Base-by-base conservation (phyloP, 2,888 invertebrate genomes). In the Drosophila robusta region DNA sequence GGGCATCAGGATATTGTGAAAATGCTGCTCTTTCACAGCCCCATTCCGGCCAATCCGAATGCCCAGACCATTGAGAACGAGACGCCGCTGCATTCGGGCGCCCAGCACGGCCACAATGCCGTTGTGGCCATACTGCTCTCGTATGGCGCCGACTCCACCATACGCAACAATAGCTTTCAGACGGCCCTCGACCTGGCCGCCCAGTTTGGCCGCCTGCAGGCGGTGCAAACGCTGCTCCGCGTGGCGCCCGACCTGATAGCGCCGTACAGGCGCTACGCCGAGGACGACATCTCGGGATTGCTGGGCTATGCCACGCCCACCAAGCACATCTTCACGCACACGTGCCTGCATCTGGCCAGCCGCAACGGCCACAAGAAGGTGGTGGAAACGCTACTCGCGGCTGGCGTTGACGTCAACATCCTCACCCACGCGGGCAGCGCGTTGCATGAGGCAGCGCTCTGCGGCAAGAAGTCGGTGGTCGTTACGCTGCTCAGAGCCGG, bases 181-280 rank as follows among this genome's bases (percentile, higher is more conserved):
- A 97, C 97, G 26, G 96, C 98, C 0, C 93, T 99, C 89, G 99
- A 99, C 92, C 94, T 99, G 61, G 98, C 99, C 2, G 97, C 98
- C 57, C 97, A 98, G 93, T 97, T 97, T 92, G 97, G 97, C 89
- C 89, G 92, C 0, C 93, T 97, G 91, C 97, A 97, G 88, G 97
- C 97, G 5, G 98, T 98, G 61, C 96, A 97, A 91, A 94, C 96
- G 67, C 93, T 98, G 78, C 95, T 98, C 18, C 94, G 95, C 78
- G 95, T 95, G 34, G 95, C 96, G 91, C 97, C 97, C 0, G 95
- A 96, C 82, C 93, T 98, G 73, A 95, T 97, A 57, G 95, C 56
- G 4, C 69, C 54, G 1, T 85, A 80, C 56, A 68, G 75, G 4
- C 56, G 63, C 1, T 50, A 39, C n/a, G 50, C 62, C 3, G 73